Base-by-base conservation (phyloP, 2,113 vertebrate species). In the Progne subis region DNA sequence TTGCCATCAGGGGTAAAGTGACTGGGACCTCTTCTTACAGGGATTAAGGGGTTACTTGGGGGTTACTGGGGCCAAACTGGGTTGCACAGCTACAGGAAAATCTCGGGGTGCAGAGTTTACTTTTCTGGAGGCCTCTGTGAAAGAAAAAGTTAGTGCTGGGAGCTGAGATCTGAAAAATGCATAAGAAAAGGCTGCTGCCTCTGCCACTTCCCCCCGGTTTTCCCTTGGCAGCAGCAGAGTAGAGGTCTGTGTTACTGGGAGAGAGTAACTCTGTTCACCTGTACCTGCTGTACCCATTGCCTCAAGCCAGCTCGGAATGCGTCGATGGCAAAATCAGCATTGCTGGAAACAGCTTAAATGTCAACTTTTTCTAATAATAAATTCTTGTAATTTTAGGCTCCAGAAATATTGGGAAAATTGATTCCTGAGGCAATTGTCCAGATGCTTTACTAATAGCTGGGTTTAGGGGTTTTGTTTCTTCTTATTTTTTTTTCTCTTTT, bases 281-380 rank as follows among this genome's bases (percentile, higher is more conserved):
- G 28, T 72, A 32, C n/a, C 75, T 76, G 46, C 61, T 57, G 11
- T 32, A 71, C 53, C 39, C 61, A 20, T 32, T 69, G 57, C 31
- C 47, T 52, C 18, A 25, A 87, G 12, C 19, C 78, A 79, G 18
- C 15, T 79, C 12, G 7, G 41, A 82, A 29, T 41, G 47, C 5
- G 26, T 49, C 10, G 49, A 17, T 77, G 71, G 37, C 61, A 88
- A 89, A 75, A 81, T 81, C 68, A 88, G 81, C 74, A 37, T 44
- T 87, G 29, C 32, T 75, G 29, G 49, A 61, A 89, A 74, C 8
- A 80, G 34, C 21, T 83, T 46, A 17, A 93, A 91, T 55, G 63
- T 69, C 59, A 95, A 9, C 34, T 88, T 82, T 88, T 85, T 71
- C 55, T 82, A 74, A 92, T 96, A 87, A 82, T 49, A 19, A 39